A percentile compares a stretch with the other conserved stretches of the same genome.
Evolutionary conservation across 1,140 invertebrate species (phyloP).

Genomic region (Atta cephalotes): DNA sequence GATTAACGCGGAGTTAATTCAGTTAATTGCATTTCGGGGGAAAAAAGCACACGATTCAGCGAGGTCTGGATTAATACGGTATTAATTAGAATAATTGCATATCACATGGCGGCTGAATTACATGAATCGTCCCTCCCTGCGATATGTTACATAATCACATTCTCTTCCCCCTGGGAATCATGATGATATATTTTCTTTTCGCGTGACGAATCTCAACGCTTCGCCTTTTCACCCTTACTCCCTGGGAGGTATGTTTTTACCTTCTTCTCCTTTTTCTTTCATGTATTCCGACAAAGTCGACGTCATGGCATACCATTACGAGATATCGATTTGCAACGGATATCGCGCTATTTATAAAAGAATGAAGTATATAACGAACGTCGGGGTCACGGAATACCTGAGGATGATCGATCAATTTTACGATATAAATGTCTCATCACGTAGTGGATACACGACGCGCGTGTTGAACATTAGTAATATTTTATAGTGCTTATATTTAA

Average conservation of each 20-base stretch:
- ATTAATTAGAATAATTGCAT: conserved; percentile 71
- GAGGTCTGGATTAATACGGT: conserved; percentile 43
- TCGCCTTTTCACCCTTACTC: conserved; percentile 14
- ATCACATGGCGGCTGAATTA: conserved; percentile 30
- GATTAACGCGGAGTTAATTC: conserved; percentile 54
- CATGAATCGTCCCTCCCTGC: neutral
- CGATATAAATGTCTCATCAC: conserved; percentile 52
- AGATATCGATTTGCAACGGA: conserved; percentile 60
- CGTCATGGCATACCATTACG: conserved; percentile 39
- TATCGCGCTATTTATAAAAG: conserved; percentile 68
- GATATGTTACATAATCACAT: conserved; percentile 50
- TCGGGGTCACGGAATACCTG: conserved; percentile 54
- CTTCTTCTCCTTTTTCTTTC: neutral
- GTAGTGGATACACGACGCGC: neutral
- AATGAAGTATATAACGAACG: conserved; percentile 40
- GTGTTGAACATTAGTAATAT: neutral
- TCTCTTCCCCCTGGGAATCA: neutral
- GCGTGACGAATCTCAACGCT: conserved; percentile 66
- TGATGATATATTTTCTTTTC: conserved; percentile 68
- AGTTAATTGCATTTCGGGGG: conserved; percentile 28
- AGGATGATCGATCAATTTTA: conserved; percentile 57
- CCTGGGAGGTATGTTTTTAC: conserved; percentile 5
- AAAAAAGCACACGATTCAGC: neutral
- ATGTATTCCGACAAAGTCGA: conserved; percentile 9
- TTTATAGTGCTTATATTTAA: conserved; percentile 39